Conservation (phyloP, 2,113 vertebrate genomes). For the Sceloporus tristichus region DNA sequence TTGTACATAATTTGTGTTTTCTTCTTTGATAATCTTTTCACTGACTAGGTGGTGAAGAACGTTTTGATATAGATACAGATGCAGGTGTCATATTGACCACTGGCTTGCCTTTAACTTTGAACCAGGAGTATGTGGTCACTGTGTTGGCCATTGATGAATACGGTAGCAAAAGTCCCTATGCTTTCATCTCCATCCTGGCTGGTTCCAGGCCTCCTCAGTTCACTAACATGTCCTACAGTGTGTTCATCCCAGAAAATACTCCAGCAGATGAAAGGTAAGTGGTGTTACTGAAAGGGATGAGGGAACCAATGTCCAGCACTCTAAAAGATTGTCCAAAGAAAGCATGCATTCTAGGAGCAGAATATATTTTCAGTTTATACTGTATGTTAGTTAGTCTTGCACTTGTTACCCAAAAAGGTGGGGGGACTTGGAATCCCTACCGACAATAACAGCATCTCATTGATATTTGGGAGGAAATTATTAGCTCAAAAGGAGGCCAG, state of each 20-base stretch:
- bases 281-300: background rate
- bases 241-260: slow-evolving; percentile 84
- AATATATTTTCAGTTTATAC: background rate
- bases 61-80: slow-evolving; percentile 83
- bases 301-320: background rate
- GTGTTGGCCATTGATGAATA: slow-evolving; percentile 81
- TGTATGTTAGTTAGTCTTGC: background rate
- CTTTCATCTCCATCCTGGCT: slow-evolving; percentile 81
- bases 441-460: too few relatives aligned
- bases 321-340: background rate
- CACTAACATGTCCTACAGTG: slow-evolving; percentile 84
- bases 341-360: background rate
- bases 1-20: background rate
- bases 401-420: too few relatives aligned
- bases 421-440: too few relatives aligned
- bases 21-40: background rate
- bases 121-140: slow-evolving; percentile 85
- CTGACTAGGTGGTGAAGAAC: slow-evolving; percentile 81
- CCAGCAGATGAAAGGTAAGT: slow-evolving; percentile 84
- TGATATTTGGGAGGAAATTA: too few relatives aligned
- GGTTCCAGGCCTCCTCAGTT: slow-evolving; percentile 89
- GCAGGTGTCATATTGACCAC: slow-evolving; percentile 85
- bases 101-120: slow-evolving; percentile 79
- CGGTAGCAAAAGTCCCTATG: slow-evolving; percentile 76
- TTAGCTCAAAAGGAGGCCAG: too few relatives aligned